These are phyloP conservation scores for Sesamia nonagrioides DNA, from an alignment of 1,140 invertebrate genomes.

Conservation along the genomic window DNA sequence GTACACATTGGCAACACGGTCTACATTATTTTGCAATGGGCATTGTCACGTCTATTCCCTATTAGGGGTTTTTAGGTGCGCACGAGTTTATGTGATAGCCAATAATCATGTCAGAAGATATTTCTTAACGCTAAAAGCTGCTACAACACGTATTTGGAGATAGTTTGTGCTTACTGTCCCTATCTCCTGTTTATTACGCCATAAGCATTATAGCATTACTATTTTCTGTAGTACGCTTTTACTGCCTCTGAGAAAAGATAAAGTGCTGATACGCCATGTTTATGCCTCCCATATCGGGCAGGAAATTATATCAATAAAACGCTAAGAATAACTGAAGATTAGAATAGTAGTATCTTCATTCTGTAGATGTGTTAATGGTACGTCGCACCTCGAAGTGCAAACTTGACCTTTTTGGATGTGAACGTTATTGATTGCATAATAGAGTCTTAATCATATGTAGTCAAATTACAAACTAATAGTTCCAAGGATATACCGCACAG, in stretches of 20 bases:
- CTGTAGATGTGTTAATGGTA: neutral
- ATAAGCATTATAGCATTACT: constrained; percentile 32
- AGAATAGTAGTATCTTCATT: constrained; percentile 29
- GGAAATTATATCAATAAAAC: constrained; percentile 34
- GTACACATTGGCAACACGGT: neutral
- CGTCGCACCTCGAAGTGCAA: neutral
- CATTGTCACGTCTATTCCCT: constrained; percentile 16
- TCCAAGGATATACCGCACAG: constrained; percentile 44
- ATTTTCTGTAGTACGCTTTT: constrained; percentile 29
- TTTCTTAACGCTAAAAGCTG: constrained; percentile 6
- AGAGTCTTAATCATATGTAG: constrained; percentile 23
- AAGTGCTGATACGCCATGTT: constrained; percentile 18
- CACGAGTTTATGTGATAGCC: neutral
- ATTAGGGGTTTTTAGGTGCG: neutral
- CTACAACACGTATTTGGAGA: constrained; percentile 17
- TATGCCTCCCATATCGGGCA: constrained; percentile 19
- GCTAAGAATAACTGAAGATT: constrained; percentile 14
- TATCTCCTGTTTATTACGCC: constrained; percentile 19
- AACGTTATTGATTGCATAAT: constrained; percentile 27
- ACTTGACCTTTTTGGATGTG: constrained; percentile 25
- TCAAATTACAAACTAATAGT: constrained; percentile 22
- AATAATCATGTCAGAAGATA: neutral
- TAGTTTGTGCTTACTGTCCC: constrained; percentile 15
- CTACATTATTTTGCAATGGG: constrained; percentile 1
- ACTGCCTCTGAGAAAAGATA: constrained; percentile 27